Conservation (phyloP, 2,797 vertebrate genomes). For the Pyrocephalus nanus region DNA sequence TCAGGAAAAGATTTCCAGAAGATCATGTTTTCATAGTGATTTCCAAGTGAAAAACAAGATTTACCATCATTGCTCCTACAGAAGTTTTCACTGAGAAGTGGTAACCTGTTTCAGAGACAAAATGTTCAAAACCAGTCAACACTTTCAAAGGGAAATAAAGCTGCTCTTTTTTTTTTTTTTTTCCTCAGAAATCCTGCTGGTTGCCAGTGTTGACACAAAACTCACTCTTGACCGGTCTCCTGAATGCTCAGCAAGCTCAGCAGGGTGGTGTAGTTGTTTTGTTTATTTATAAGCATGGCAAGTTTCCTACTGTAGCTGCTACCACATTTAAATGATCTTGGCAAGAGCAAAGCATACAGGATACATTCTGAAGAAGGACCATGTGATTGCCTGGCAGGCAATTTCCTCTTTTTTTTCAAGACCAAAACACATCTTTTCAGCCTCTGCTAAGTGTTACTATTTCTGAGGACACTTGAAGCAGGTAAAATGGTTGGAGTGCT, state of each 20-base stretch:
- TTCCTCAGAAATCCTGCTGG: slow-evolving; percentile 12
- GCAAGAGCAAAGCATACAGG: not conserved
- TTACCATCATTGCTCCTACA: not conserved
- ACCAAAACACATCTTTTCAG: not conserved
- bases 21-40: not conserved
- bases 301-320: slow-evolving; percentile 31
- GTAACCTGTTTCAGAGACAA: not conserved
- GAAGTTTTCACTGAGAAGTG: not conserved
- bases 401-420: slow-evolving; percentile 6
- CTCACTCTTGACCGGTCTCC: not conserved
- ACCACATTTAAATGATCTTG: slow-evolving; percentile 53
- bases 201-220: slow-evolving; percentile 54
- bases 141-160: slow-evolving; percentile 35
- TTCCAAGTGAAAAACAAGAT: not conserved
- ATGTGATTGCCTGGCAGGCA: slow-evolving; percentile 20
- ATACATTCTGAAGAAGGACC: not conserved
- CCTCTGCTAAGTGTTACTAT: slow-evolving; percentile 32
- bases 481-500: not conserved
- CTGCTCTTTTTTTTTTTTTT: not conserved
- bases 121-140: not conserved
- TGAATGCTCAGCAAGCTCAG: slow-evolving; percentile 41
- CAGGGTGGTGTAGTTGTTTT: slow-evolving; percentile 26
- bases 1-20: not conserved
- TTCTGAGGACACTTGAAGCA: not conserved
- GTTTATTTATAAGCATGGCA: slow-evolving; percentile 35